phyloP scores from a whole-genome alignment of 2,888 invertebrate species.

The Diaperis boleti region DNA sequence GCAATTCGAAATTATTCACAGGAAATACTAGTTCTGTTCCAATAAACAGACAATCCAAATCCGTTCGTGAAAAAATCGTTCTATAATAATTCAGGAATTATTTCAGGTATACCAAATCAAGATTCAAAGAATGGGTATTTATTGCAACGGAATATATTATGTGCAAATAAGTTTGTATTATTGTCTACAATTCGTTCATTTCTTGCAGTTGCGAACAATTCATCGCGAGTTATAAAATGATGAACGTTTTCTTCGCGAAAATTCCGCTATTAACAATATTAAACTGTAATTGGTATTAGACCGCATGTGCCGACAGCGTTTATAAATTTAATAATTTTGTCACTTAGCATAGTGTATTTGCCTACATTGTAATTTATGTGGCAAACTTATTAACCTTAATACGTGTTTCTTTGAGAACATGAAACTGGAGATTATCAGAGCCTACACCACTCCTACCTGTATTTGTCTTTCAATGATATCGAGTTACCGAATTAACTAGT shows the following conservation, averaged over 20 bases:
- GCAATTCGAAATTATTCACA: too few relatives aligned
- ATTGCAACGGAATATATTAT: too few relatives aligned
- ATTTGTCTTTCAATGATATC: conserved; percentile 9
- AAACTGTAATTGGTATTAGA: neutral
- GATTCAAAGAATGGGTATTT: too few relatives aligned
- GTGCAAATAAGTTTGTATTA: too few relatives aligned
- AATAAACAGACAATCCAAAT: too few relatives aligned
- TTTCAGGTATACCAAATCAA: too few relatives aligned
- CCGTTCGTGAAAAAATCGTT: too few relatives aligned
- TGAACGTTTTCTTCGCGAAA: neutral
- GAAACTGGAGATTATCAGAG: conserved; percentile 4
- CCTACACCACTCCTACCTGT: conserved; percentile 1
- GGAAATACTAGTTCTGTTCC: too few relatives aligned
- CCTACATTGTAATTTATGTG: conserved; percentile 6
- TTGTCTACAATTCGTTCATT: too few relatives aligned
- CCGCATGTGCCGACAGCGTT: neutral
- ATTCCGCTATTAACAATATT: neutral
- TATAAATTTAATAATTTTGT: conserved; percentile 1
- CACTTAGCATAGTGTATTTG: neutral
- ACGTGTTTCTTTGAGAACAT: conserved; percentile 7
- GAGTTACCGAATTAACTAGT: neutral
- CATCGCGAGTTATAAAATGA: too few relatives aligned
- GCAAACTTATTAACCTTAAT: conserved; percentile 15
- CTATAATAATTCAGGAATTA: too few relatives aligned
- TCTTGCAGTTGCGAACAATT: too few relatives aligned